Evolutionary conservation across 1,140 invertebrate species (phyloP), one percentile per base, ranked within the genome.

Genomic region (Plutomurus gul): DNA sequence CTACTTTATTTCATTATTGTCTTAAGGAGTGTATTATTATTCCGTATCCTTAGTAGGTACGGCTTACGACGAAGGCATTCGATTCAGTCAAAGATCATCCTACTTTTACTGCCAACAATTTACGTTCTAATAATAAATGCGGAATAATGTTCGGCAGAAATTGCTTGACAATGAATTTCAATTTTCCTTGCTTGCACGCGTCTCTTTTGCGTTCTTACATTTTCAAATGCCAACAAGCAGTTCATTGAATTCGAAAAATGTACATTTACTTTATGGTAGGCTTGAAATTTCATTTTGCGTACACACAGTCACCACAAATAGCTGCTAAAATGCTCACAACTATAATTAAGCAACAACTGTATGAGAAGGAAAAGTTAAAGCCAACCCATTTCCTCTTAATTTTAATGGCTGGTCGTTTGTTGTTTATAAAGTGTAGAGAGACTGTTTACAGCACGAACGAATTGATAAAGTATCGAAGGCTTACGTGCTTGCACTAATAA

Each of bases 351-450:
- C 30, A 33, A 27, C 56, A 65, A 65, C 56, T 65, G 36, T 30
- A 65, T n/a, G n/a, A n/a, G n/a, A n/a, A n/a, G n/a, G 56, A 30
- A 33, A 65, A 27, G 30, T 65, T 65, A 10, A 65, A 65, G 22
- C 36, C 56, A 16, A n/a, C 56, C 56, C 27, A 65, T 65, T 65
- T 65, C 56, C 56, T 65, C 56, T 65, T 65, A 65, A 65, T 65
- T 65, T 65, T 65, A 65, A 65, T 65, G 56, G 56, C 30, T 33
- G 56, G 27, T 65, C 56, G 56, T 65, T 65, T 65, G 27, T 60
- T 65, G 56, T n/a, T 65, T 65, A 65, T 65, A 65, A 33, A 65
- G 56, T 65, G 56, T 65, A 65, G 56, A 65, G 30, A 65, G 56
- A 65, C 30, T 65, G 36, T 65, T 65, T 65, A 33, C 18, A 65